phyloP scores from a whole-genome alignment of 2,888 invertebrate genomes.

The Drosophila nr. fundita region DNA sequence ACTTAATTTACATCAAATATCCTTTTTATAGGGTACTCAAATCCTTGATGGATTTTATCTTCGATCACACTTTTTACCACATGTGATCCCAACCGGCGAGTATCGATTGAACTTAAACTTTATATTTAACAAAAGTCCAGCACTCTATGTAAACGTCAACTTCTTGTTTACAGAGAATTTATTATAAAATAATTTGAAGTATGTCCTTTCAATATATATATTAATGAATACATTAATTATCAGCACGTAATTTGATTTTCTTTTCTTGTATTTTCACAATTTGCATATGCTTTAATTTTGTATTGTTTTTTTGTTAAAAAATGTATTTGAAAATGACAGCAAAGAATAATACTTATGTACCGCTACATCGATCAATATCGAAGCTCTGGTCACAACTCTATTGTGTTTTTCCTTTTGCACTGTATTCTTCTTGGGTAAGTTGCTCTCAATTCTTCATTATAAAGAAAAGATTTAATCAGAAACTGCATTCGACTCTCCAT shows the following conservation, averaged over 20 bases:
- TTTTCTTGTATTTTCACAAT: no score
- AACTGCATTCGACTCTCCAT: no score
- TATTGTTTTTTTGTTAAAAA: no score
- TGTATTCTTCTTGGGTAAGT: no score
- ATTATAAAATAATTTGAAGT: not conserved
- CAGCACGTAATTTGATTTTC: not conserved
- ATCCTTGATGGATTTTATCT: not conserved
- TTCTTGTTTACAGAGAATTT: not conserved
- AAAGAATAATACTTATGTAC: no score
- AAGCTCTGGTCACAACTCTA: no score
- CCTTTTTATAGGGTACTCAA: not conserved
- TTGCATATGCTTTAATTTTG: no score
- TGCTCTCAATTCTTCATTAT: no score
- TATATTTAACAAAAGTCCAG: accelerated
- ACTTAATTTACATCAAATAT: not conserved
- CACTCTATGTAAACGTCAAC: accelerated
- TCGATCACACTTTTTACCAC: accelerated
- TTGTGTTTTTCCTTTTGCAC: no score
- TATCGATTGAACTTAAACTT: not conserved
- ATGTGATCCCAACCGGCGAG: accelerated
- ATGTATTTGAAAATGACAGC: no score
- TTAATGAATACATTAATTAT: not conserved
- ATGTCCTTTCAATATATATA: not conserved
- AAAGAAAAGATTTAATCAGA: no score
- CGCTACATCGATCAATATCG: no score